phyloP scores from a whole-genome alignment of 2,113 vertebrate species.

The Pelodiscus sinensis region DNA sequence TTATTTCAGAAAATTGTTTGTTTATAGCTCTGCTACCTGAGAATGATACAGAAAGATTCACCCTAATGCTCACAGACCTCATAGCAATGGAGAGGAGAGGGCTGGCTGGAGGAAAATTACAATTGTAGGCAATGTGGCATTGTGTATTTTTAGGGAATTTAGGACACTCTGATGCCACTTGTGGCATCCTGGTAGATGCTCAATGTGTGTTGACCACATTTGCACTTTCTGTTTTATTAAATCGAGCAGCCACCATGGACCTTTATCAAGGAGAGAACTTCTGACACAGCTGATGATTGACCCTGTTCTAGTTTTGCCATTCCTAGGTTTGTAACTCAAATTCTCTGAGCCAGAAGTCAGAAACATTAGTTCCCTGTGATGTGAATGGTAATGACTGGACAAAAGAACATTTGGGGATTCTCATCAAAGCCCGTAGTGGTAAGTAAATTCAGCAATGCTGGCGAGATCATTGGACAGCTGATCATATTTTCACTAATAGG shows the following conservation, averaged over 20 bases:
- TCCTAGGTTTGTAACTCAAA: not conserved
- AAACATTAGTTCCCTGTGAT: not conserved
- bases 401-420: accelerated
- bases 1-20: not conserved
- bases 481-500: not conserved
- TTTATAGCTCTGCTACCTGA: not conserved
- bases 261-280: not conserved
- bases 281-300: not conserved
- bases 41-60: too few species aligned
- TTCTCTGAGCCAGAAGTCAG: not conserved
- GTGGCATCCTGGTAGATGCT: not conserved
- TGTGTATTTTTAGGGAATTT: not conserved
- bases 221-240: not conserved
- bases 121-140: not conserved
- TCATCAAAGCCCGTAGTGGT: not conserved
- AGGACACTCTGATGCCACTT: not conserved
- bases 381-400: not conserved
- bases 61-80: too few species aligned
- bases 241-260: not conserved
- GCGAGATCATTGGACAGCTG: not conserved
- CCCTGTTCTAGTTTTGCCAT: not conserved
- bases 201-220: not conserved
- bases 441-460: not conserved
- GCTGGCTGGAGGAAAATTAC: not conserved
- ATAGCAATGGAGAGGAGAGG: not conserved